Percentiles rank a stretch among this genome's conserved stretches.
Evolutionary conservation across 2,113 vertebrate species (phyloP).

Genomic region (Cyprinodon brontotheroides): DNA sequence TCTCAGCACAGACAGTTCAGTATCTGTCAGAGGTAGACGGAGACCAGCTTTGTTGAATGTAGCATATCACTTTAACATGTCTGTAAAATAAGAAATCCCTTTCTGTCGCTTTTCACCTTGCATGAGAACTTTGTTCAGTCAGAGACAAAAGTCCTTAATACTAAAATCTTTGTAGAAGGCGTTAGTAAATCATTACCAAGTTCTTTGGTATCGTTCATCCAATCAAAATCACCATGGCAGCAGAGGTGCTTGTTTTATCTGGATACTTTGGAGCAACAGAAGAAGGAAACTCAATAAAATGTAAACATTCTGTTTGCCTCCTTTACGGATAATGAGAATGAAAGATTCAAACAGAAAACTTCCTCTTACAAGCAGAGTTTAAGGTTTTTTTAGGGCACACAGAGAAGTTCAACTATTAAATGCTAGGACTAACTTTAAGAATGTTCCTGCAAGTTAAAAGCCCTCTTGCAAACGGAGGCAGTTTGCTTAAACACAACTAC

Average conservation of each 20-base stretch:
- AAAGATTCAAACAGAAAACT: not conserved
- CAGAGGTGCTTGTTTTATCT: too few relatives aligned
- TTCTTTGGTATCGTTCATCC: slow-evolving; percentile 19
- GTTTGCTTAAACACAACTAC: slow-evolving; percentile 1
- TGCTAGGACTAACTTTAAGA: slow-evolving; percentile 6
- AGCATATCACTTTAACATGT: slow-evolving; percentile 76
- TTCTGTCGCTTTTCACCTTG: slow-evolving; percentile 67
- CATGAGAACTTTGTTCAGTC: slow-evolving; percentile 76
- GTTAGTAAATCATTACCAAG: slow-evolving; percentile 52
- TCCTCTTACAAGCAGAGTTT: slow-evolving; percentile 12
- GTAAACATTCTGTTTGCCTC: not conserved
- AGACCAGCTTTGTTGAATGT: slow-evolving; percentile 71
- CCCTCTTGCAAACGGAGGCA: not conserved
- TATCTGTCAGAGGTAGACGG: slow-evolving; percentile 72
- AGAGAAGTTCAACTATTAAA: slow-evolving; percentile 7
- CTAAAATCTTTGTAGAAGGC: slow-evolving; percentile 61
- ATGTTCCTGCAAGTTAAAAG: slow-evolving; percentile 7
- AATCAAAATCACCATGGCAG: slow-evolving; percentile 1
- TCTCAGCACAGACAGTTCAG: slow-evolving; percentile 67
- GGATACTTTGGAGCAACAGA: not conserved
- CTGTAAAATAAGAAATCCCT: slow-evolving; percentile 74
- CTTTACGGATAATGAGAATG: not conserved
- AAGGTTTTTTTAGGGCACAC: not conserved
- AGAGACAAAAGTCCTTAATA: slow-evolving; percentile 65
- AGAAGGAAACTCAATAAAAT: not conserved